Evolutionary conservation across 2,888 invertebrate species (phyloP).

Genomic region (Catocala fraxini): DNA sequence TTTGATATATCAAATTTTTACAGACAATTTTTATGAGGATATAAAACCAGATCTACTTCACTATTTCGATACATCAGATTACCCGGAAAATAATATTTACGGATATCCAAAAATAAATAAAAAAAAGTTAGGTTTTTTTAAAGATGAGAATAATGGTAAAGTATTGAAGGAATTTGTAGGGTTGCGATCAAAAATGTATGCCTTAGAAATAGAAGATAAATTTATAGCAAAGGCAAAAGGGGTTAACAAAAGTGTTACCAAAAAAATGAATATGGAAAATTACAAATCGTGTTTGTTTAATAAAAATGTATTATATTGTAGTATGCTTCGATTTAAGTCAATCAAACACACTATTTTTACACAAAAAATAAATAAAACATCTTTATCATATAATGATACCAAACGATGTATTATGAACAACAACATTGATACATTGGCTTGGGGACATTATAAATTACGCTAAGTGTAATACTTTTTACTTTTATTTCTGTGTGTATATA

Average conservation of each 20-base stretch:
- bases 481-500: too few relatives aligned
- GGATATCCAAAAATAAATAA: slow-evolving; percentile 1
- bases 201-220: slow-evolving; percentile 1
- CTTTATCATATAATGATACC: background rate
- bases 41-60: too few relatives aligned
- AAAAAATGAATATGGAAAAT: background rate
- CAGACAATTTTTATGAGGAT: background rate
- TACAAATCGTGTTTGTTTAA: slow-evolving; percentile 1
- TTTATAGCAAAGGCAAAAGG: background rate
- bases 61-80: slow-evolving; percentile 3
- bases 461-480: too few relatives aligned
- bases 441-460: too few relatives aligned
- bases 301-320: background rate
- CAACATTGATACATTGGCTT: too few relatives aligned
- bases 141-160: too few relatives aligned
- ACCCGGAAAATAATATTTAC: background rate
- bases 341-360: background rate
- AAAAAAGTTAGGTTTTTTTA: too few relatives aligned
- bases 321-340: slow-evolving; percentile 1
- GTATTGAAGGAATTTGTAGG: slow-evolving; percentile 1
- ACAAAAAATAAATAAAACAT: slow-evolving; percentile 1
- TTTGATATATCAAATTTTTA: slow-evolving; percentile 1
- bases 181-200: too few relatives aligned
- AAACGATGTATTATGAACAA: too few relatives aligned
- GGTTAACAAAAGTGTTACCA: slow-evolving; percentile 2